phyloP scores from a whole-genome alignment of 2,888 invertebrate species.

The Teleiodes luculella region DNA sequence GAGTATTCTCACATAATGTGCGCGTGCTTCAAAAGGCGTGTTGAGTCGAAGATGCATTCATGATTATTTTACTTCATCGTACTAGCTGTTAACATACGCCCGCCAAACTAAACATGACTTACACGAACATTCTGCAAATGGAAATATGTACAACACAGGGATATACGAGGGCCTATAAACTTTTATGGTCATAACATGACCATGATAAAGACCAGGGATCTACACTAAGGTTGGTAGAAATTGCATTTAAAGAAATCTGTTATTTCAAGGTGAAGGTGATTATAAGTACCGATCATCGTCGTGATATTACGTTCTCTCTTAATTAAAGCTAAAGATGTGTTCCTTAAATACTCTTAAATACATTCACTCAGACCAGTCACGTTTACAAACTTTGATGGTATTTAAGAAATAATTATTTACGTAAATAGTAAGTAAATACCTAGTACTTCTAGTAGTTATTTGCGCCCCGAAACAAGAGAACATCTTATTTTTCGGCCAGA shows the following conservation, averaged over 20 bases:
- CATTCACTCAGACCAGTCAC: too few species aligned
- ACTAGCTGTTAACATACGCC: not conserved
- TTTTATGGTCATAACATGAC: conserved; percentile 1
- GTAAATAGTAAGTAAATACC: too few species aligned
- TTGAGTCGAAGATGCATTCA: not conserved
- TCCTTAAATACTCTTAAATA: too few species aligned
- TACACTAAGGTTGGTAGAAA: not conserved
- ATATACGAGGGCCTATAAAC: conserved; percentile 6
- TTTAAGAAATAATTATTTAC: too few species aligned
- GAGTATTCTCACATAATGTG: not conserved
- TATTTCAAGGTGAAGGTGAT: not conserved
- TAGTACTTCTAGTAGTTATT: too few species aligned
- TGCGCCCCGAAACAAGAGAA: too few species aligned
- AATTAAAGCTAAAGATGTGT: too few species aligned
- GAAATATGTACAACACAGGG: conserved; percentile 3
- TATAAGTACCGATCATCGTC: too few species aligned
- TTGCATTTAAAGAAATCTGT: not conserved
- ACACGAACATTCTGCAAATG: conserved; percentile 3
- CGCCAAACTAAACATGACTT: not conserved
- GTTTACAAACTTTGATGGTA: too few species aligned
- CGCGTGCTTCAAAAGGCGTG: not conserved
- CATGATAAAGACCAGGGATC: not conserved
- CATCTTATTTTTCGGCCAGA: too few species aligned
- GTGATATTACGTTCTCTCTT: too few species aligned
- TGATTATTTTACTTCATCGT: not conserved